Evolutionary conservation across 2,888 invertebrate genomes (phyloP), one percentile per base, ranked within the genome.

Genomic region (Imbricaverruca yamaguchii): DNA sequence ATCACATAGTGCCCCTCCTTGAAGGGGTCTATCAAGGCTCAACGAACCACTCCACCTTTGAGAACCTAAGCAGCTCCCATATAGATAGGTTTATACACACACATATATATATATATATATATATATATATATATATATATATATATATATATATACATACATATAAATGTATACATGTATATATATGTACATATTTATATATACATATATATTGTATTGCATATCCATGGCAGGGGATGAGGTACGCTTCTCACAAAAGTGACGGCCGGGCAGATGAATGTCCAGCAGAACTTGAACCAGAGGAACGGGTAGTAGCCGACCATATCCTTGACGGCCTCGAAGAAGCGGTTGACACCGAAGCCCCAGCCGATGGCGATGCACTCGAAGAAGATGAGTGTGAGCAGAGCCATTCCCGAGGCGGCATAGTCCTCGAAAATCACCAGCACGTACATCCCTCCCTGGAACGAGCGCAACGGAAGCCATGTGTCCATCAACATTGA

Each of bases 271-370:
- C 97, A 97, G 81, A 97, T 93, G 81, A 97, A 89, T 79, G 93
- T 92, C 99, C 99, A 99, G 88, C 97, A 97, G 87, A 98, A 94
- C 89, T 98, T 98, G 97, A 98, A 99, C 94, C 97, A 98, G 84
- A 92, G 91, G 84, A 94, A 93, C 0, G 98, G 98, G 87, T 97
- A 97, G 88, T 97, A 98, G n/a, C 98, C 98, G 85, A 99, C 96
- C 98, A 99, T 99, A 86, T 97, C 97, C 84, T 95, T 94, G 86
- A 99, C 93, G 74, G 96, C 97, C 85, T 98, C 97, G 87, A 97
- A 98, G 89, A 98, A 98, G 84, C 96, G 91, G 87, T 95, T 93
- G 1, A 96, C 96, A 0, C 98, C 98, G 86, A 96, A 98, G 39
- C 95, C 95, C 98, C 98, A 99, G 55, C 98, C 96, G 85, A 99